Evolutionary conservation across 2,797 vertebrate genomes (phyloP), one percentile per base, ranked within the genome.

Genomic region (Siniperca scherzeri): DNA sequence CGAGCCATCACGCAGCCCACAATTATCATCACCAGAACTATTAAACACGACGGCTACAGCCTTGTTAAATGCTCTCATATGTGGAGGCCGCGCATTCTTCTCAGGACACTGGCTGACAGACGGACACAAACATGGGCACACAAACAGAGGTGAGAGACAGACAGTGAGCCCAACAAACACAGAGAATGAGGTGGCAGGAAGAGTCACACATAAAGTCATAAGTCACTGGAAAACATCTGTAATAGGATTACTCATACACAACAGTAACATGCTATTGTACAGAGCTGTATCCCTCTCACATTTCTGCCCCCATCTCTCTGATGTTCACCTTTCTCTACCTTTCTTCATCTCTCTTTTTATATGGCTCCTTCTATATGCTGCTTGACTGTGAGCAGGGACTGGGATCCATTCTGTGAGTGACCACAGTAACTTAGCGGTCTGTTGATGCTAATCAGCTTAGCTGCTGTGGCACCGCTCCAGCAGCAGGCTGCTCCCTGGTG

Each of bases 1-100:
- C 86, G 70, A 91, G 88, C 93, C 93, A 92, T 95, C 93, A 88
- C 90, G 61, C 88, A 92, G 89, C 89, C 93, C 93, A 92, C 92
- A 91, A 93, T 96, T 94, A 95, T 93, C 91, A 93, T 95, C 93
- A 94, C 87, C 88, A 93, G 87, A 88, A 89, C 92, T 93, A 92
- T 94, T 94, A 95, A 94, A 94, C 88, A 88, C 82, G 59, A 93
- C 86, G 86, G 89, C 88, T 91, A 89, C 86, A 91, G 91, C 88
- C 93, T 90, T 78, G 92, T 92, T 93, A 94, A 95, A 93, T 4
- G 83, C 87, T 94, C 87, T 94, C 94, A 93, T 88, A 93, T 95
- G 94, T 88, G 86, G 76, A 89, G 84, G 85, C 73, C 68, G 53
- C 69, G 14, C 89, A 90, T 91, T 93, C 87, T 81, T 92, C 86